Evolutionary conservation across 1,140 invertebrate genomes (phyloP).

Genomic region (Alviniconcha marisindica): DNA sequence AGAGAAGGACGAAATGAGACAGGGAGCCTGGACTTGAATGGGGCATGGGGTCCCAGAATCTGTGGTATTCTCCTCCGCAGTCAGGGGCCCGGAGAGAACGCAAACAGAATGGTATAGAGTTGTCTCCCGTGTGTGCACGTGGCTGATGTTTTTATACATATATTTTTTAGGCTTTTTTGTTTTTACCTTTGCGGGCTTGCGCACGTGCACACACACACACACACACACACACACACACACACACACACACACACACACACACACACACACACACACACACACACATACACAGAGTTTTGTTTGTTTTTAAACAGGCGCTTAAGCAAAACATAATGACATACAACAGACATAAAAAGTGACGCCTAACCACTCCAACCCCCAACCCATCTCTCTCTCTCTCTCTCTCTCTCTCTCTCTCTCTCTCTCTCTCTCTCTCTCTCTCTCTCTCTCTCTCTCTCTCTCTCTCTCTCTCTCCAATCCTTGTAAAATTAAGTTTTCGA

Average conservation of each 20-base stretch:
- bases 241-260: constrained; percentile 17
- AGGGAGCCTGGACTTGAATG: background rate
- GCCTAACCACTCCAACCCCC: no score
- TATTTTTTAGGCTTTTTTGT: no score
- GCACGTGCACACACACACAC: background rate
- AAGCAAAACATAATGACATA: no score
- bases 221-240: constrained; percentile 1
- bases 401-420: background rate
- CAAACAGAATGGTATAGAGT: background rate
- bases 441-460: background rate
- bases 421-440: background rate
- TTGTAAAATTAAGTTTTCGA: no score
- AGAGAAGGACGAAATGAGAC: background rate
- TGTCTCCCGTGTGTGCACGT: background rate
- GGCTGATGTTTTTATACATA: background rate
- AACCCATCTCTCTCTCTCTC: no score
- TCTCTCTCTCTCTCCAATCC: background rate
- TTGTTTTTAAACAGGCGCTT: no score
- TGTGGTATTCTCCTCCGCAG: background rate
- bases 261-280: constrained; percentile 14
- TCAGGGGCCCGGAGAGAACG: background rate
- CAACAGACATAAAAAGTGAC: no score
- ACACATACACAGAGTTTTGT: background rate
- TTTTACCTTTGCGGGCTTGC: no score
- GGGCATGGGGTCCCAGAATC: background rate